Percentiles rank a stretch among this genome's conserved stretches.
Conservation (phyloP, 2,888 invertebrate species). For the Andrena praecox region DNA sequence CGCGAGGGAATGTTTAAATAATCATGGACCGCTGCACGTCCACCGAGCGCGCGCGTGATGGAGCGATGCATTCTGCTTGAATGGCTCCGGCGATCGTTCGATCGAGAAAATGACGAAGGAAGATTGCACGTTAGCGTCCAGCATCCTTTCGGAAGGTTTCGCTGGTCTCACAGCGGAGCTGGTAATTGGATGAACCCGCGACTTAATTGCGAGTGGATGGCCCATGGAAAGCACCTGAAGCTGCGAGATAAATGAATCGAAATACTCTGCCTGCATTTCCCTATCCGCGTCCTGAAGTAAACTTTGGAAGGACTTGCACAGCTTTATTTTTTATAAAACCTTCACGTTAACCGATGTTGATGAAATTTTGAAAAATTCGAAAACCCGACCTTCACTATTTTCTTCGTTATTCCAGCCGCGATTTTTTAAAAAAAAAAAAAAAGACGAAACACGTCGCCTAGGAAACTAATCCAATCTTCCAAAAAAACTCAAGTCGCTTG, state of each 20-base stretch:
- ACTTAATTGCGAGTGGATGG: constrained; percentile 4
- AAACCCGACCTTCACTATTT: too few relatives aligned
- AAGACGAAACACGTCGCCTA: too few relatives aligned
- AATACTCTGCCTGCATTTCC: too few relatives aligned
- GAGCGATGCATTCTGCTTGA: not conserved
- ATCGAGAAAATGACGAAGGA: not conserved
- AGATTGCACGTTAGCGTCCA: not conserved
- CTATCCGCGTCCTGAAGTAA: too few relatives aligned
- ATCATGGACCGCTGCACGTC: not conserved
- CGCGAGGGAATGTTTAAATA: constrained; percentile 10
- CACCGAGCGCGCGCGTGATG: not conserved
- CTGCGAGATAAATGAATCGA: not conserved
- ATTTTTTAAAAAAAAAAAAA: too few relatives aligned
- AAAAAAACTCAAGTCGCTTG: too few relatives aligned
- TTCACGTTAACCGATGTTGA: too few relatives aligned
- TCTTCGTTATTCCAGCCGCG: too few relatives aligned
- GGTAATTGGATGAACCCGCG: not conserved
- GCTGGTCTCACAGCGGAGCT: not conserved
- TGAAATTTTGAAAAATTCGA: too few relatives aligned
- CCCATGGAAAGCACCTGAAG: not conserved
- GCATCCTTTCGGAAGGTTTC: not conserved
- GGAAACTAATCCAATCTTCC: too few relatives aligned
- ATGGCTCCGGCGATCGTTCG: not conserved
- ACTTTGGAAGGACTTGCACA: too few relatives aligned
- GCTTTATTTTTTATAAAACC: too few relatives aligned